phyloP scores from a whole-genome alignment of 2,888 invertebrate genomes.

The Napeogenes inachia region DNA sequence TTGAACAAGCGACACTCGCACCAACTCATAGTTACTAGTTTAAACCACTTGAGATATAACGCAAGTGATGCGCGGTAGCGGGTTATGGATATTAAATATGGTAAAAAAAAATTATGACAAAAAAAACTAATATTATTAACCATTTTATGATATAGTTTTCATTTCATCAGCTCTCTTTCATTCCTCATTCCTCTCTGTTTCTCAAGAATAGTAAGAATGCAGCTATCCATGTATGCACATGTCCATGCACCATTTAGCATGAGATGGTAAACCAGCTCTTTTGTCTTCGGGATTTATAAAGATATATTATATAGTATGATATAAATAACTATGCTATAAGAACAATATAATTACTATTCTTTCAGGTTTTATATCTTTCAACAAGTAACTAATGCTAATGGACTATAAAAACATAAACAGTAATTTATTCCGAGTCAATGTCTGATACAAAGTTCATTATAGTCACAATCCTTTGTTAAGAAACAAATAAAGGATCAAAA shows the following conservation, averaged over 20 bases:
- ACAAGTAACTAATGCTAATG: not conserved
- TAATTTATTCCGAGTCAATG: not conserved
- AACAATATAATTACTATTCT: no score
- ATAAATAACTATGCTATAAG: no score
- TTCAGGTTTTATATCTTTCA: no score
- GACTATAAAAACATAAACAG: not conserved
- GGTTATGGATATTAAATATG: not conserved
- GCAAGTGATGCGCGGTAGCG: conserved; percentile 34
- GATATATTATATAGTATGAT: no score
- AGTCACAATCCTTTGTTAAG: not conserved
- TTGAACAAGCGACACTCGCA: conserved; percentile 49
- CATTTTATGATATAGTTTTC: not conserved
- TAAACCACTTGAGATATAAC: conserved; percentile 51
- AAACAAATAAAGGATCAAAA: not conserved
- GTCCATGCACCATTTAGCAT: no score
- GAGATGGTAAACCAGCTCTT: no score
- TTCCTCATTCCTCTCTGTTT: no score
- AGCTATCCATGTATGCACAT: no score
- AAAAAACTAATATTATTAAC: no score
- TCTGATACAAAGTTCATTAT: not conserved
- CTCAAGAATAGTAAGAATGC: no score
- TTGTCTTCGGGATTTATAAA: no score
- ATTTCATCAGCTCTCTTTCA: not conserved
- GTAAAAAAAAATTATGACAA: not conserved
- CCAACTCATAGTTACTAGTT: conserved; percentile 58